Base-by-base conservation (phyloP, 2,888 invertebrate species). In the Osedax frankpressi region DNA sequence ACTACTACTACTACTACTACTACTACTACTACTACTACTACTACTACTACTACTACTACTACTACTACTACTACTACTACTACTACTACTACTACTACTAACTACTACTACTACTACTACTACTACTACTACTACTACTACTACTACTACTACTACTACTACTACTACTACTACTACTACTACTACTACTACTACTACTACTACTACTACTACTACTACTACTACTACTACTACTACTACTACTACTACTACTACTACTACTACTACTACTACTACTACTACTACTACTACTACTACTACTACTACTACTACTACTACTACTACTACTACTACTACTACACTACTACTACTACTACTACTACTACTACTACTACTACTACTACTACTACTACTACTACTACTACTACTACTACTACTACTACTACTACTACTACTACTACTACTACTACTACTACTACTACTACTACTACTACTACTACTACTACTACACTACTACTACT, bases 91-190 rank as follows among this genome's bases (percentile, higher is more conserved):
- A 69, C 69, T 69, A 69, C 69, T 69, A 28, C 69, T 69, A 69
- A n/a, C 69, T 69, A 69, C 28, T 26, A 28, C 69, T 69, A 69
- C 69, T 69, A 69, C 69, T 69, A 69, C 69, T 69, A 69, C 69
- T 69, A 69, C 28, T 69, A 69, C 69, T 69, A 69, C 69, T 28
- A 69, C 69, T 69, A 69, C 69, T 69, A 69, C 69, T 69, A 69
- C 69, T 69, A 69, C 69, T 69, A 69, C 28, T 26, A 28, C 69
- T 69, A 69, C 69, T 69, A 69, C 69, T 69, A 69, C 69, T 69
- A 69, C 69, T 69, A 69, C 69, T 69, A 69, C 69, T 69, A 69
- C 69, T 69, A 69, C 69, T 69, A 69, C 69, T 69, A 69, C 69
- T 69, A 69, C 69, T 69, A 69, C 69, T 69, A 69, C 28, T 26